A percentile compares a stretch with the other conserved stretches of the same genome.
Conservation (phyloP, 1,140 invertebrate species). For the Galendromus occidentalis region DNA sequence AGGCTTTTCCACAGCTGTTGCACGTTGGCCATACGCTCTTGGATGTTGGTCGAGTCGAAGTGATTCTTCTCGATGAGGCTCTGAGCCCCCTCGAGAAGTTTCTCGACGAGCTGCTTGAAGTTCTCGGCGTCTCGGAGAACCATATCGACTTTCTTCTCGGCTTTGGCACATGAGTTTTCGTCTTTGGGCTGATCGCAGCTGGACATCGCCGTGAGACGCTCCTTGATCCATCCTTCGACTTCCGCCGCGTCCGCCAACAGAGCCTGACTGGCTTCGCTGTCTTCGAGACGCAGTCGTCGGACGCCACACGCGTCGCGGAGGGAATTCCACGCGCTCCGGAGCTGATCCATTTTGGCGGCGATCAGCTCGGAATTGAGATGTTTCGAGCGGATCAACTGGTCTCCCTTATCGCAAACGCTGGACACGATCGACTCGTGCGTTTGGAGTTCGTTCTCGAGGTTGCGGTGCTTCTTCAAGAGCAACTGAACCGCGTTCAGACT, state of each 20-base stretch:
- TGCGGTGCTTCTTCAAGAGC: slow-evolving; percentile 81
- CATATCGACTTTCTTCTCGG: slow-evolving; percentile 50
- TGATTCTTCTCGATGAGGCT: slow-evolving; percentile 49
- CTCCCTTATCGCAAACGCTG: slow-evolving; percentile 44
- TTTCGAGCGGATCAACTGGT: slow-evolving; percentile 53
- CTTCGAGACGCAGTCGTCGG: background rate
- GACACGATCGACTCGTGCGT: slow-evolving; percentile 58
- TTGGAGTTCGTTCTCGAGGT: slow-evolving; percentile 56
- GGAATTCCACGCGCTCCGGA: slow-evolving; percentile 14
- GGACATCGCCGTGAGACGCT: slow-evolving; percentile 50
- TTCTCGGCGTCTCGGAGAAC: slow-evolving; percentile 52
- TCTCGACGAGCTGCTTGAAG: slow-evolving; percentile 45
- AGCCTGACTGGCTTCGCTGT: slow-evolving; percentile 35
- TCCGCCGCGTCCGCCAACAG: slow-evolving; percentile 50
- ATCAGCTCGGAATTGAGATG: slow-evolving; percentile 58
- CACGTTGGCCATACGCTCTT: slow-evolving; percentile 36
- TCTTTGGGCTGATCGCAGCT: slow-evolving; percentile 62
- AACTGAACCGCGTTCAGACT: slow-evolving; percentile 77
- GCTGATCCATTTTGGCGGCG: slow-evolving; percentile 35
- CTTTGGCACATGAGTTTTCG: slow-evolving; percentile 42
- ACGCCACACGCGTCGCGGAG: background rate
- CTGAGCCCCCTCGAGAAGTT: slow-evolving; percentile 41
- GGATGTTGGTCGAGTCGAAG: slow-evolving; percentile 54
- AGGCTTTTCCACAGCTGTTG: slow-evolving; percentile 13
- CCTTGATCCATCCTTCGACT: slow-evolving; percentile 63